phyloP scores from a whole-genome alignment of 2,113 vertebrate species.

The Datnioides undecimradiatus region DNA sequence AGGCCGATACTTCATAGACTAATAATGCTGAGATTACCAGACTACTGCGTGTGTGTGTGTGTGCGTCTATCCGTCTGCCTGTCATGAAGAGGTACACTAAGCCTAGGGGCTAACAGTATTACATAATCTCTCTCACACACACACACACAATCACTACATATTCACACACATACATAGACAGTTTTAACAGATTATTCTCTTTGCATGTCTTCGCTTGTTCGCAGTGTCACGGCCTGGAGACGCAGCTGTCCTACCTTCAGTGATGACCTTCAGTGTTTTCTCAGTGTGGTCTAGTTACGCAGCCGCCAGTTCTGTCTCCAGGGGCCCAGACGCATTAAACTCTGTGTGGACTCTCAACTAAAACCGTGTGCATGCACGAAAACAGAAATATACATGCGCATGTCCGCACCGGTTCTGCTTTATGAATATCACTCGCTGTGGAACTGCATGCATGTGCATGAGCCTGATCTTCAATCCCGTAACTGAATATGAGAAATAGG shows the following conservation, averaged over 20 bases:
- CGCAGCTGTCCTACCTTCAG: background rate
- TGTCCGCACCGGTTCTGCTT: too few relatives aligned
- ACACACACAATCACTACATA: background rate
- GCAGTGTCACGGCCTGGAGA: background rate
- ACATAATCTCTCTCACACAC: too few relatives aligned
- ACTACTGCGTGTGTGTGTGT: background rate
- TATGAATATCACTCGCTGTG: too few relatives aligned
- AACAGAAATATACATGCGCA: too few relatives aligned
- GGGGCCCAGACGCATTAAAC: background rate
- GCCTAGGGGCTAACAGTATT: constrained; percentile 5
- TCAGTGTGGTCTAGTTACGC: too few relatives aligned
- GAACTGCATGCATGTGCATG: too few relatives aligned
- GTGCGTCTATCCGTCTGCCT: constrained; percentile 3
- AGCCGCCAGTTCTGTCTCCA: background rate
- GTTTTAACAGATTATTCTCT: background rate
- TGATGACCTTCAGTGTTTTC: background rate
- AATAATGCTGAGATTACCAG: background rate
- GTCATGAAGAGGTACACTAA: constrained; percentile 2
- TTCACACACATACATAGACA: background rate
- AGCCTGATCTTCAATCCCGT: too few relatives aligned
- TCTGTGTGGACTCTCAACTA: background rate
- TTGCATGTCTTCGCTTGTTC: background rate
- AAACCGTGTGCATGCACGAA: background rate
- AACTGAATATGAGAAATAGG: too few relatives aligned
- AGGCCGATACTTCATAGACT: background rate